Evolutionary conservation across 1,140 invertebrate species (phyloP).

Genomic region (Pteromalus puparum): DNA sequence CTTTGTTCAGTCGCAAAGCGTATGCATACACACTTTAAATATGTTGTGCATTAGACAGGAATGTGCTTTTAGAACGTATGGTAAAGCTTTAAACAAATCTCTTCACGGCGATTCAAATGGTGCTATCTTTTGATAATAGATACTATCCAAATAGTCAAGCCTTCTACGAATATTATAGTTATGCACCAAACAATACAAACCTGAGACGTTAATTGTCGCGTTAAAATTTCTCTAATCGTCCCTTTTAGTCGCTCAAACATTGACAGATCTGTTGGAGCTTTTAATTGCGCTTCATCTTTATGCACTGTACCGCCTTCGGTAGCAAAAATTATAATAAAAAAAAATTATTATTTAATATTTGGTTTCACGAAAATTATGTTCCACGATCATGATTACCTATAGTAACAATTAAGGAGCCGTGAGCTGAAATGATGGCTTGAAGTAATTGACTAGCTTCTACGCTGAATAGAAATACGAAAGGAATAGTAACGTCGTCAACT

Average conservation of each 20-base stretch:
- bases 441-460: constrained; percentile 83
- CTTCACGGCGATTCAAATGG: constrained; percentile 2
- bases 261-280: constrained; percentile 69
- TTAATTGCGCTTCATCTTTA: constrained; percentile 67
- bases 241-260: constrained; percentile 72
- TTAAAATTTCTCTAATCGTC: constrained; percentile 71
- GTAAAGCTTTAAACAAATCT: constrained; percentile 43
- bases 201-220: constrained; percentile 65
- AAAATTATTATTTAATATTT: constrained; percentile 26
- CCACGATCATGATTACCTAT: constrained; percentile 61
- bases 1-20: constrained; percentile 29
- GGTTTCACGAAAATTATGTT: constrained; percentile 14
- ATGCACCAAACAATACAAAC: constrained; percentile 62
- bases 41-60: constrained; percentile 44
- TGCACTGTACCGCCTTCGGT: constrained; percentile 64
- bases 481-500: constrained; percentile 90
- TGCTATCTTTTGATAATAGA: constrained; percentile 53
- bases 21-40: constrained; percentile 45
- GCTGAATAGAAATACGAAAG: constrained; percentile 93
- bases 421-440: constrained; percentile 71
- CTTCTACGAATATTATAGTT: constrained; percentile 56
- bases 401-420: constrained; percentile 64
- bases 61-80: constrained; percentile 37
- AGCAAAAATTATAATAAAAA: constrained; percentile 25
- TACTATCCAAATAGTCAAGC: constrained; percentile 56